These are phyloP conservation scores for Magallana gigas DNA, from an alignment of 1,140 invertebrate genomes.

Conservation along the genomic window DNA sequence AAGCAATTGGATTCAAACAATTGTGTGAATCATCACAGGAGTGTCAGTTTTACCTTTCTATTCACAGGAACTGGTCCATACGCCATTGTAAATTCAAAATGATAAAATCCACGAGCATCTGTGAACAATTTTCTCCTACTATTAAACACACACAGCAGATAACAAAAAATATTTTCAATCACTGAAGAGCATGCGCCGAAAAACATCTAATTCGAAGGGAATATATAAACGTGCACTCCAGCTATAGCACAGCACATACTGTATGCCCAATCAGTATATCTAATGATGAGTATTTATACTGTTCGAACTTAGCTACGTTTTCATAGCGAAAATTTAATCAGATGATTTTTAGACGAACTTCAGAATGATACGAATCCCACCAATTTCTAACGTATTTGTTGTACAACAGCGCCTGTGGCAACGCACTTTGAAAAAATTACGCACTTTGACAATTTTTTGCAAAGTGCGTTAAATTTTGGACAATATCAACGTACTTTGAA, in stretches of 20 bases:
- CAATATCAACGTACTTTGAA: no score
- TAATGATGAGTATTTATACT: not conserved
- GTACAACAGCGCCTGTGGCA: no score
- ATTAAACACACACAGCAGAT: not conserved
- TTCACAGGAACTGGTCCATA: not conserved
- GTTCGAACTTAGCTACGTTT: no score
- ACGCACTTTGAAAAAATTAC: no score
- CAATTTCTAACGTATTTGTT: no score
- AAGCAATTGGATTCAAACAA: no score
- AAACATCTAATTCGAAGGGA: not conserved
- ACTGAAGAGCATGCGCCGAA: conserved; percentile 15
- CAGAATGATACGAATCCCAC: no score
- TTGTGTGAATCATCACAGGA: no score
- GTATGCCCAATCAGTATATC: not conserved
- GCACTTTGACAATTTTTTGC: no score
- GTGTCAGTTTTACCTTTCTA: not conserved
- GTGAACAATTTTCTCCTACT: not conserved
- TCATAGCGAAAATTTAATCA: no score
- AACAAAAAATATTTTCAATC: conserved; percentile 27
- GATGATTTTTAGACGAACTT: no score
- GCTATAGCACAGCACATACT: not conserved
- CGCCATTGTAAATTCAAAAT: not conserved
- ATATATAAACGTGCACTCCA: not conserved
- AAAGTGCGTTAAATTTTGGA: no score
- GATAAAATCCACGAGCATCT: not conserved